phyloP scores from a whole-genome alignment of 1,140 invertebrate species.

The Leptinotarsa undecemlineata region DNA sequence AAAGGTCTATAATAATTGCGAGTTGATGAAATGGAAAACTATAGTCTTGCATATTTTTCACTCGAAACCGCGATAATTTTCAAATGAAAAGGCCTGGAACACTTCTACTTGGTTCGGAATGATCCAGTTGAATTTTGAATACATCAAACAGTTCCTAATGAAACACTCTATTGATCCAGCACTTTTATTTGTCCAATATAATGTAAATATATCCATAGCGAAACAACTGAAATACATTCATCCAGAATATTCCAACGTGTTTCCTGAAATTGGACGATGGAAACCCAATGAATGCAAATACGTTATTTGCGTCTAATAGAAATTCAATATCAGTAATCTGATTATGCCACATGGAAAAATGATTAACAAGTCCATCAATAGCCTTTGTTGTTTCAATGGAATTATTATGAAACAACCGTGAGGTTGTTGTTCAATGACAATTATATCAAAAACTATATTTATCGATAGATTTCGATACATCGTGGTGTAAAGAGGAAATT shows the following conservation, averaged over 20 bases:
- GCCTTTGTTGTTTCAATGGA: not conserved
- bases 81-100: too few species aligned
- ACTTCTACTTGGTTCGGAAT: too few species aligned
- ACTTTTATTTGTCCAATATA: too few species aligned
- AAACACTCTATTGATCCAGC: too few species aligned
- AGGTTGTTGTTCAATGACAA: not conserved
- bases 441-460: not conserved
- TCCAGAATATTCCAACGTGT: not conserved
- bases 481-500: too few species aligned
- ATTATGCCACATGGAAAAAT: not conserved
- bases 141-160: too few species aligned
- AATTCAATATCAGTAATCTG: conserved; percentile 1
- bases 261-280: not conserved
- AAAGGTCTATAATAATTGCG: too few species aligned
- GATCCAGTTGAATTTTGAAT: too few species aligned
- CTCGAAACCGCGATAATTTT: too few species aligned
- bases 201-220: not conserved
- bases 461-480: too few species aligned
- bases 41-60: too few species aligned
- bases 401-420: not conserved
- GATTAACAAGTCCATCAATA: not conserved
- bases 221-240: not conserved
- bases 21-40: too few species aligned
- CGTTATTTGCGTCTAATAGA: not conserved
- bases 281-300: not conserved